Conservation (phyloP, 2,797 vertebrate genomes). For the Melanotaenia pygmaea region DNA sequence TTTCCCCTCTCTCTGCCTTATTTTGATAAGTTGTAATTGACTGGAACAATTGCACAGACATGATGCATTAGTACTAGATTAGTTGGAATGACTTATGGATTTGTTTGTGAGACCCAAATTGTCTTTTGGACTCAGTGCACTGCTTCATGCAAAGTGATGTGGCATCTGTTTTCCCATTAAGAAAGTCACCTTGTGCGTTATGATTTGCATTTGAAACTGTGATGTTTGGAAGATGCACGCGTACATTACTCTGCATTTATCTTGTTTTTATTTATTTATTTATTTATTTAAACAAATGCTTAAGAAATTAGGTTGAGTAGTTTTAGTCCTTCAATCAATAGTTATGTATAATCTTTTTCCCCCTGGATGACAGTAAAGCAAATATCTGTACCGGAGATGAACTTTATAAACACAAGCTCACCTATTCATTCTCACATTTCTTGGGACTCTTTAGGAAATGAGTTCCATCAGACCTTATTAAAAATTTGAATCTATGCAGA, state of each 20-base stretch:
- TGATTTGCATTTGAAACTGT: slow-evolving; percentile 1
- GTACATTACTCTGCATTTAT: background rate
- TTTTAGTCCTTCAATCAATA: background rate
- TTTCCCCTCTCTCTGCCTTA: slow-evolving; percentile 53
- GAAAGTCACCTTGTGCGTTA: background rate
- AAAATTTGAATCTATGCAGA: slow-evolving; percentile 30
- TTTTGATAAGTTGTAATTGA: slow-evolving; percentile 72
- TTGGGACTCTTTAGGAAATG: slow-evolving; percentile 22
- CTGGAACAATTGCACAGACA: slow-evolving; percentile 64
- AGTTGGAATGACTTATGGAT: slow-evolving; percentile 65
- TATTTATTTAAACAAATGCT: background rate
- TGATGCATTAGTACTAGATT: slow-evolving; percentile 64
- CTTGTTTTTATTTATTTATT: background rate
- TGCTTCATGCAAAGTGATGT: slow-evolving; percentile 29
- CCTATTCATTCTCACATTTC: slow-evolving; percentile 17
- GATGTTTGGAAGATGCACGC: background rate
- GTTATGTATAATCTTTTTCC: no score
- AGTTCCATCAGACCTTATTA: slow-evolving; percentile 39
- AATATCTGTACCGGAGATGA: background rate
- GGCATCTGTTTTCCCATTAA: slow-evolving; percentile 24
- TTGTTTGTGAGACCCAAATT: slow-evolving; percentile 55
- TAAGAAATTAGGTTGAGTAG: background rate
- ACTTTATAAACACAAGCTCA: slow-evolving; percentile 4
- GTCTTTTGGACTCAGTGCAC: slow-evolving; percentile 45
- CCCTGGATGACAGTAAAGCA: no score